Evolutionary conservation across 2,113 vertebrate genomes (phyloP).

Genomic region (Silurus asotus): DNA sequence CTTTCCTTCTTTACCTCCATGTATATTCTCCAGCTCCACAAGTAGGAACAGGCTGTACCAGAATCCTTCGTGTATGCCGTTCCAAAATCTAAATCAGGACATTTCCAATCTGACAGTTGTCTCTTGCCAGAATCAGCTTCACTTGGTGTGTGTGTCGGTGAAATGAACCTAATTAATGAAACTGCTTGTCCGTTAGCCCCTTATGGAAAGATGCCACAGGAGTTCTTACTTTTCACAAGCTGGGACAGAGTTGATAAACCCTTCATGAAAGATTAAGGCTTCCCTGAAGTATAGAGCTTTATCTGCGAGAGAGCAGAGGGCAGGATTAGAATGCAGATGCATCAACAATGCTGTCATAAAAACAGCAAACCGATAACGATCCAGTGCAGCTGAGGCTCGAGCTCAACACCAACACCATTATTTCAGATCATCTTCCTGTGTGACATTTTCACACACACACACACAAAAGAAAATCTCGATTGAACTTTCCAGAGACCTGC

Average conservation of each 20-base stretch:
- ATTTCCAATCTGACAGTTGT: constrained; percentile 7
- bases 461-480: neutral
- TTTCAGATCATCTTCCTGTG: constrained; percentile 3
- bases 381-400: constrained; percentile 41
- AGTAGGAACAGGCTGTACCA: constrained; percentile 47
- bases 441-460: neutral
- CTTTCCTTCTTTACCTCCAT: constrained; percentile 37
- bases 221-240: constrained; percentile 46
- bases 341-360: constrained; percentile 62
- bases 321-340: constrained; percentile 63
- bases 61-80: neutral
- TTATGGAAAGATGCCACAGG: constrained; percentile 50
- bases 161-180: constrained; percentile 35
- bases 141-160: neutral
- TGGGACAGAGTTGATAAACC: constrained; percentile 50
- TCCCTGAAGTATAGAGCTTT: constrained; percentile 56
- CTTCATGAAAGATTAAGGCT: constrained; percentile 50
- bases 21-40: constrained; percentile 18
- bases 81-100: constrained; percentile 24
- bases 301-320: constrained; percentile 52
- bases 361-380: constrained; percentile 48
- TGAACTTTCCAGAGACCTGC: neutral
- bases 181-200: constrained; percentile 19
- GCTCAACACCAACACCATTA: neutral
- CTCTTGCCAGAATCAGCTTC: constrained; percentile 6